A percentile compares a stretch with the other conserved stretches of the same genome.
phyloP scores from a whole-genome alignment of 2,888 invertebrate genomes.

The Drosophila siamana region DNA sequence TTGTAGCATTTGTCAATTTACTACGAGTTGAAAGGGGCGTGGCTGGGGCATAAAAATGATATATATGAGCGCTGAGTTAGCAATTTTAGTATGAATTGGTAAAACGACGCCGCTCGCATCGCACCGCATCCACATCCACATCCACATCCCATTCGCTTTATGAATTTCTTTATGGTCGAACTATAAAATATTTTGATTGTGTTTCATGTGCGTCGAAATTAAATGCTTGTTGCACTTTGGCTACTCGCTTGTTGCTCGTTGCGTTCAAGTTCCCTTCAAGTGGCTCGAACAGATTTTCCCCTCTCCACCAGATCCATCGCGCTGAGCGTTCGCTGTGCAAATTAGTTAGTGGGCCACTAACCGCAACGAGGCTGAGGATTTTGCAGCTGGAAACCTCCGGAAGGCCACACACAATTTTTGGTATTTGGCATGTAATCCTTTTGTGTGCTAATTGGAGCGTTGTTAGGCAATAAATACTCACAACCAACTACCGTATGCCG shows the following conservation, averaged over 20 bases:
- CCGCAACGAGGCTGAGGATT: constrained; percentile 39
- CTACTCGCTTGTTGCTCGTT: constrained; percentile 21
- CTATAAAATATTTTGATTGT: constrained; percentile 70
- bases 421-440: constrained; percentile 68
- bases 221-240: constrained; percentile 66
- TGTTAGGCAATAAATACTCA: constrained; percentile 60
- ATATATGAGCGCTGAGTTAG: constrained; percentile 79
- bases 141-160: constrained; percentile 48
- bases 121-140: no score
- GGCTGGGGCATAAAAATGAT: constrained; percentile 77
- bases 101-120: constrained; percentile 40
- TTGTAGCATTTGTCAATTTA: constrained; percentile 78
- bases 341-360: constrained; percentile 59
- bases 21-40: constrained; percentile 79
- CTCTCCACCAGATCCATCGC: not conserved
- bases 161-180: constrained; percentile 66
- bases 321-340: constrained; percentile 39
- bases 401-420: constrained; percentile 49
- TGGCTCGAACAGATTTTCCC: constrained; percentile 29
- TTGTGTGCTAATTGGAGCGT: constrained; percentile 78
- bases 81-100: constrained; percentile 79
- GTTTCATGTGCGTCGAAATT: constrained; percentile 62
- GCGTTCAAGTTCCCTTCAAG: constrained; percentile 41
- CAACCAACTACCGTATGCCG: constrained; percentile 24
- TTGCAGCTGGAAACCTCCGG: constrained; percentile 26